Evolutionary conservation across 2,113 vertebrate species (phyloP).

Genomic region (Eleginops maclovinus): DNA sequence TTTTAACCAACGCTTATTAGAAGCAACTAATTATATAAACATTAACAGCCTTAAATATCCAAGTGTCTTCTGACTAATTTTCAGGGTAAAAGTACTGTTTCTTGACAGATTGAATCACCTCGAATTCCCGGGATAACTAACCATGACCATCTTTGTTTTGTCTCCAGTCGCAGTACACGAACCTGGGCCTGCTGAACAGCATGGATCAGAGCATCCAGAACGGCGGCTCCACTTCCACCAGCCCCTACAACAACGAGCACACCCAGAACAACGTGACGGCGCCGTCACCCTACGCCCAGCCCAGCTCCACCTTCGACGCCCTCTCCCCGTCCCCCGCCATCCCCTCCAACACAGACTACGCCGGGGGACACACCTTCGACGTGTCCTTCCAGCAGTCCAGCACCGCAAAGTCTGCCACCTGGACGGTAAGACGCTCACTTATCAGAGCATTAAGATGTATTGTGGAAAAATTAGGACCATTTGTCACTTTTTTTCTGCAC

Average conservation of each 20-base stretch:
- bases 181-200: slow-evolving; percentile 97
- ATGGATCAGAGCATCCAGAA: slow-evolving; percentile 99
- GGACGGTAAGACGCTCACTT: slow-evolving; percentile 91
- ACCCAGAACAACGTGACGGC: slow-evolving; percentile 95
- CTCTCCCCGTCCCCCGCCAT: slow-evolving; percentile 97
- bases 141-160: slow-evolving; percentile 9
- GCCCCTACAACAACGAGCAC: slow-evolving; percentile 97
- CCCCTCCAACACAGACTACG: slow-evolving; percentile 99
- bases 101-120: too few relatives aligned
- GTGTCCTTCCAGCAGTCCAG: slow-evolving; percentile 99
- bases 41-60: too few relatives aligned
- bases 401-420: slow-evolving; percentile 98
- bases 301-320: slow-evolving; percentile 97
- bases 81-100: too few relatives aligned
- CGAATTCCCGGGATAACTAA: too few relatives aligned
- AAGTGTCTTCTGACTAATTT: too few relatives aligned
- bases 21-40: too few relatives aligned
- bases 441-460: background rate
- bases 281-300: slow-evolving; percentile 96
- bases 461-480: too few relatives aligned
- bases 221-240: slow-evolving; percentile 96
- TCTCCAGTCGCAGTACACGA: slow-evolving; percentile 95
- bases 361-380: slow-evolving; percentile 96
- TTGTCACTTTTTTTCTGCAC: too few relatives aligned
- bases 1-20: too few relatives aligned